Evolutionary conservation across 2,113 vertebrate species (phyloP).

Genomic region (Catharus fuscescens): DNA sequence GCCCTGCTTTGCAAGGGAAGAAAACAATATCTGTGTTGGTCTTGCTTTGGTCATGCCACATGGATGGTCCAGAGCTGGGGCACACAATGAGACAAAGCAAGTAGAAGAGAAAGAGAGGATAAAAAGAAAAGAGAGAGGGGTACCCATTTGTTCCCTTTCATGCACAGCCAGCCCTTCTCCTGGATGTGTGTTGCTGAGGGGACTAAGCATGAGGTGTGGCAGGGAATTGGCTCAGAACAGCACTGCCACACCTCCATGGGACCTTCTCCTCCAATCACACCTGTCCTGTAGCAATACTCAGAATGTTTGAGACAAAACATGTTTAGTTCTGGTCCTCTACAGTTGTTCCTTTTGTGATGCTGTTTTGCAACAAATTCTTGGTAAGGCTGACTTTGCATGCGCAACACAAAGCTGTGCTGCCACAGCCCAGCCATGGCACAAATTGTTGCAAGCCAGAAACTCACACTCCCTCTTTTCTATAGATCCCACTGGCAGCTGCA

Average conservation of each 20-base stretch:
- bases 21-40: background rate
- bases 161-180: background rate
- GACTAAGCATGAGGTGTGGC: background rate
- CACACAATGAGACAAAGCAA: background rate
- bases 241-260: fast-evolving
- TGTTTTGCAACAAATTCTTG: background rate
- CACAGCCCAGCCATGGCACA: fast-evolving
- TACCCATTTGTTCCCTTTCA: background rate
- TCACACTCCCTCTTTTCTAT: fast-evolving
- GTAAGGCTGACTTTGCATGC: background rate
- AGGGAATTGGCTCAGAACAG: background rate
- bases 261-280: background rate
- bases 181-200: background rate
- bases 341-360: background rate
- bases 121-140: background rate
- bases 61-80: background rate
- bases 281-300: background rate
- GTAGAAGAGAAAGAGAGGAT: background rate
- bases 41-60: background rate
- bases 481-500: background rate
- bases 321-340: background rate
- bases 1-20: background rate
- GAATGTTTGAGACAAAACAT: background rate
- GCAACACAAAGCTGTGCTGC: background rate
- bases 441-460: background rate